A percentile compares a stretch with the other conserved stretches of the same genome.
Evolutionary conservation across 2,797 vertebrate species (phyloP).

Genomic region (Crax fasciolata): DNA sequence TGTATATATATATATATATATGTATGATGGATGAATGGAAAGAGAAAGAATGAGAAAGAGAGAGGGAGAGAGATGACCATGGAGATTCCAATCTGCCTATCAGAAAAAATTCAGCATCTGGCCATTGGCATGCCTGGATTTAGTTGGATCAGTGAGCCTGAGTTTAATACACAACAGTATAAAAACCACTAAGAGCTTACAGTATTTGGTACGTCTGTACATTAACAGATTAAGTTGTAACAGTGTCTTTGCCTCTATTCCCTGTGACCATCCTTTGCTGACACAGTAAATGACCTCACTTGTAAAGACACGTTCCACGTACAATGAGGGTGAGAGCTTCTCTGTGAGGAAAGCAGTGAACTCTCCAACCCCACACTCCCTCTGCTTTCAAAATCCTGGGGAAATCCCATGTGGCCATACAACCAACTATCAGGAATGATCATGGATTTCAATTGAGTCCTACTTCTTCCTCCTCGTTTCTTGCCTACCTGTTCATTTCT

Average conservation of each 20-base stretch:
- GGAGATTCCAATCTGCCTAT: neutral
- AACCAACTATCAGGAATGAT: neutral
- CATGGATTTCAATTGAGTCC: neutral
- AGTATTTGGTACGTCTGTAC: neutral
- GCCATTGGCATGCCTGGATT: neutral
- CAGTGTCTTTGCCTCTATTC: neutral
- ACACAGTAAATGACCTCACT: neutral
- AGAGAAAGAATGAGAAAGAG: neutral
- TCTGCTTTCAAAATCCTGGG: neutral
- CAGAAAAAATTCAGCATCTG: neutral
- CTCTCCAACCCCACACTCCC: neutral
- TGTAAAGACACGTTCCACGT: neutral
- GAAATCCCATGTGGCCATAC: neutral
- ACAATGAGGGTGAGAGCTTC: too few species aligned
- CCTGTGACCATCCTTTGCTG: neutral
- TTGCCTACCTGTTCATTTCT: neutral
- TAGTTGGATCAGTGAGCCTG: neutral
- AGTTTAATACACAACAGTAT: neutral
- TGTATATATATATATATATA: neutral
- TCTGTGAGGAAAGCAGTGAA: neutral
- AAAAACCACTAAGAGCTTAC: neutral
- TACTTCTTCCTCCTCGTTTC: neutral
- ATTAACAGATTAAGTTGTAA: neutral
- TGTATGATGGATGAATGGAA: neutral
- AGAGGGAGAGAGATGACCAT: neutral